phyloP scores from a whole-genome alignment of 2,113 vertebrate species.

The Amazona vittata region DNA sequence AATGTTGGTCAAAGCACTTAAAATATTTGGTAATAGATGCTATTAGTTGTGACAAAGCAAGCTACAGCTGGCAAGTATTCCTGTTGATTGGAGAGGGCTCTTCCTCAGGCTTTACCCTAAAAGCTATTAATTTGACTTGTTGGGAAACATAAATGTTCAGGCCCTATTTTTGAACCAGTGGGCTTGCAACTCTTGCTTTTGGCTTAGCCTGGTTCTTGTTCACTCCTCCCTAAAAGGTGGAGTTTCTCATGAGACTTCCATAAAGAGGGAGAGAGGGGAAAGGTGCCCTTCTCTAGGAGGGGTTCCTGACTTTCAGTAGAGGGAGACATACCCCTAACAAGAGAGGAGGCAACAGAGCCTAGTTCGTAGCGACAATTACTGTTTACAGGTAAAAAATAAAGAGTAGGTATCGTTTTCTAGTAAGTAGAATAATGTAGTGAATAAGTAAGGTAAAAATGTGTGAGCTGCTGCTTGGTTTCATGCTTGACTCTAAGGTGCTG shows the following conservation, averaged over 20 bases:
- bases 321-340: accelerated
- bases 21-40: too few species aligned
- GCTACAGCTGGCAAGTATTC: not conserved
- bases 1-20: not conserved
- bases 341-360: not conserved
- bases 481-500: not conserved
- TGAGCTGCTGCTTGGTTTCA: not conserved
- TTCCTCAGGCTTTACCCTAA: not conserved
- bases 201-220: not conserved
- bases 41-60: not conserved
- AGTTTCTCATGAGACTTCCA: not conserved
- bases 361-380: accelerated
- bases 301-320: not conserved
- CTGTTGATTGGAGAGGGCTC: accelerated
- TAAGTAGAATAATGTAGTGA: not conserved
- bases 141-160: not conserved
- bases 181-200: too few species aligned
- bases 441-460: not conserved
- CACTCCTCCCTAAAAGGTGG: slow-evolving; percentile 37
- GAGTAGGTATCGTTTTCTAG: not conserved
- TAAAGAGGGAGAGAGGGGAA: not conserved
- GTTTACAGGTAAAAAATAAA: not conserved
- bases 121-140: not conserved
- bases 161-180: accelerated
- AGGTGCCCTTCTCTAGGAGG: accelerated